These are phyloP conservation scores for Odontocerum albicorne DNA, from an alignment of 2,888 invertebrate genomes.

Conservation along the genomic window DNA sequence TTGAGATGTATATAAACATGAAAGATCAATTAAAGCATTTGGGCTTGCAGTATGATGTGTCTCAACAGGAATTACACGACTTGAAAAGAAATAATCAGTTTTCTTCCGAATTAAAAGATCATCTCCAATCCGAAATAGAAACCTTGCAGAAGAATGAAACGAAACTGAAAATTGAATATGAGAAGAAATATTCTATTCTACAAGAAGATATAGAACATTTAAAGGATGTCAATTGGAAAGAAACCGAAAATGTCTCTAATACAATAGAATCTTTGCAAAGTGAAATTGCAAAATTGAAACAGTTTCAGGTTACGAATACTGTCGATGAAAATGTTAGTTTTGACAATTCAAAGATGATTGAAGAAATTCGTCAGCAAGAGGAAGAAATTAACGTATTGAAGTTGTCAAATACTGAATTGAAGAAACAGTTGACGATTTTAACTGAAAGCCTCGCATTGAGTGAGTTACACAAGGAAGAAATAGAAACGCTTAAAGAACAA, in stretches of 20 bases:
- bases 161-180: constrained; percentile 35
- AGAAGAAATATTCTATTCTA: constrained; percentile 21
- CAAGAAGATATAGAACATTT: constrained; percentile 51
- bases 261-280: constrained; percentile 47
- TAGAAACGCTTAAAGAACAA: constrained; percentile 28
- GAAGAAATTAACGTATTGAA: constrained; percentile 29
- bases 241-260: constrained; percentile 44
- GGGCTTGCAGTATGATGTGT: constrained; percentile 46
- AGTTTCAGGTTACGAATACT: constrained; percentile 39
- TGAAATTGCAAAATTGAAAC: constrained; percentile 47
- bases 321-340: constrained; percentile 38
- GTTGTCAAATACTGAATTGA: constrained; percentile 12
- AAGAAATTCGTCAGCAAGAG: constrained; percentile 27
- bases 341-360: constrained; percentile 32
- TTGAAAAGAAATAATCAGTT: constrained; percentile 50
- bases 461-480: constrained; percentile 18
- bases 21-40: constrained; percentile 51
- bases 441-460: constrained; percentile 7
- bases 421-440: constrained; percentile 18
- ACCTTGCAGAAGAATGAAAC: constrained; percentile 47
- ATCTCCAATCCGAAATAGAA: constrained; percentile 51
- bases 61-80: constrained; percentile 54
- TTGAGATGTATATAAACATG: constrained; percentile 44
- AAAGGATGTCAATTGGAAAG: constrained; percentile 46
- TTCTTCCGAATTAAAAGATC: constrained; percentile 51